A percentile compares a stretch with the other conserved stretches of the same genome.
Evolutionary conservation across 2,113 vertebrate genomes (phyloP).

Genomic region (Hippocampus zosterae): DNA sequence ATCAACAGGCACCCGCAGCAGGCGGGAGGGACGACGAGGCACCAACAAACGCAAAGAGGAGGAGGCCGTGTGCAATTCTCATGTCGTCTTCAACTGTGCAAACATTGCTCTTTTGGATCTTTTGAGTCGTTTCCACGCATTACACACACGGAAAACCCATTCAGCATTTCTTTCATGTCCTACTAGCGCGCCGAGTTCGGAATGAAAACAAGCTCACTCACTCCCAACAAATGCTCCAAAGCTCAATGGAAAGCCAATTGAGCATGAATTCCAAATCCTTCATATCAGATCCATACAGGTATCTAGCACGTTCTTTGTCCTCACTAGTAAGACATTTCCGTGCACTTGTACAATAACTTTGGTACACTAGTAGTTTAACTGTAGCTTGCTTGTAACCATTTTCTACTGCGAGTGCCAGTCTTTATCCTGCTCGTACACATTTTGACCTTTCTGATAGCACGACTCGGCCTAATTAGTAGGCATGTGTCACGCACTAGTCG

Average conservation of each 20-base stretch:
- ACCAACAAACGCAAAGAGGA: slow-evolving; percentile 48
- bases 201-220: not conserved
- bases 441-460: not conserved
- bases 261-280: not conserved
- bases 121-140: not conserved
- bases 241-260: not conserved
- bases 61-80: not conserved
- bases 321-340: not conserved
- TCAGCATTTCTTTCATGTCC: not conserved
- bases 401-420: not conserved
- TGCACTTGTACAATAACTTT: too few species aligned
- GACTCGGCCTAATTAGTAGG: not conserved
- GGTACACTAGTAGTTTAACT: not conserved
- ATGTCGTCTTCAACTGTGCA: not conserved
- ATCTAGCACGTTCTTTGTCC: not conserved
- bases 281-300: not conserved
- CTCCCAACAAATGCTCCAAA: too few species aligned
- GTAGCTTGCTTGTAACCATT: not conserved
- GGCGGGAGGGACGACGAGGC: slow-evolving; percentile 31
- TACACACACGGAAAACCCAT: not conserved
- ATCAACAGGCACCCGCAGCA: not conserved
- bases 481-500: not conserved
- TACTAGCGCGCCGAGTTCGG: not conserved
- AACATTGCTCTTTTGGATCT: not conserved
- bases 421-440: not conserved